These are phyloP conservation scores for Candidula unifasciata DNA, from an alignment of 2,888 invertebrate species.

Conservation along the genomic window DNA sequence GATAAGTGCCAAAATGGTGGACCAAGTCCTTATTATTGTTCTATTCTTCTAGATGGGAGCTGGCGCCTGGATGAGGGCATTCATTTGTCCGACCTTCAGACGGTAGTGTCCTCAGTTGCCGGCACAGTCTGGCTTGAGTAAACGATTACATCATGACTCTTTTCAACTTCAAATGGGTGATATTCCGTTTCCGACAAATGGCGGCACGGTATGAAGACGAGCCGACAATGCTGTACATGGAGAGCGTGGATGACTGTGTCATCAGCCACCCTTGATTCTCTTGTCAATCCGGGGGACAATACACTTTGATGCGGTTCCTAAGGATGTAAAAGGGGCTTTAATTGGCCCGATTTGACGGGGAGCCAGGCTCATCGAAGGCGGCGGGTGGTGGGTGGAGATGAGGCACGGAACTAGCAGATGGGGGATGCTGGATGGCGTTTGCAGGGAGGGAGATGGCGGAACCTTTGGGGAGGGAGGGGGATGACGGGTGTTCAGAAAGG, in stretches of 20 bases:
- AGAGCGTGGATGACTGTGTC: conserved; percentile 1
- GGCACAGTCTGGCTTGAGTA: conserved; percentile 3
- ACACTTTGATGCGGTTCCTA: conserved; percentile 41
- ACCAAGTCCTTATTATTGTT: background rate
- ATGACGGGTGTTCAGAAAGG: background rate
- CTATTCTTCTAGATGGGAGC: background rate
- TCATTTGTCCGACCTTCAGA: background rate
- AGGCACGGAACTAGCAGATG: background rate
- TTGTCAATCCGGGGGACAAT: conserved; percentile 35
- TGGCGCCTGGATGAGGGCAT: background rate
- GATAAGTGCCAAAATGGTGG: background rate
- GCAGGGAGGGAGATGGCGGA: background rate
- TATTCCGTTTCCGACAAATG: conserved; percentile 20
- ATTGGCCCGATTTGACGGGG: conserved; percentile 40
- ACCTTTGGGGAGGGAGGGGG: background rate
- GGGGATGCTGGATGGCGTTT: background rate
- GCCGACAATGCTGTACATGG: conserved; percentile 28
- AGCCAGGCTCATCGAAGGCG: background rate
- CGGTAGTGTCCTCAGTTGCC: background rate
- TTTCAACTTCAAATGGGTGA: background rate
- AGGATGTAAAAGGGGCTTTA: conserved; percentile 8
- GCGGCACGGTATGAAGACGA: background rate
- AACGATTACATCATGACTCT: conserved; percentile 36
- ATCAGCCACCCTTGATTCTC: conserved; percentile 13
- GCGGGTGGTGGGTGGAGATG: background rate